These are phyloP conservation scores for Masticophis lateralis DNA, from an alignment of 2,797 vertebrate species.

Conservation along the genomic window DNA sequence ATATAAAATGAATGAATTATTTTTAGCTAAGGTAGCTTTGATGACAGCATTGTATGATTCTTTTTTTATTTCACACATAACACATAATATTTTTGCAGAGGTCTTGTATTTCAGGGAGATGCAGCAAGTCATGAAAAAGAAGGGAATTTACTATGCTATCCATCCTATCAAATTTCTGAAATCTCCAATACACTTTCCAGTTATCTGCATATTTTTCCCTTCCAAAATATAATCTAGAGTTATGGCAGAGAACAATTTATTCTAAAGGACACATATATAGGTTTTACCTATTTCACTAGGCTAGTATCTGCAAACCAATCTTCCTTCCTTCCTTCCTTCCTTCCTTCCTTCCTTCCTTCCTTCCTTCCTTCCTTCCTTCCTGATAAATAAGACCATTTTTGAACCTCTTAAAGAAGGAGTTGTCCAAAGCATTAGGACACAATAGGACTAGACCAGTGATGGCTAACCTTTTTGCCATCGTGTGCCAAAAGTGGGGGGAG, in stretches of 20 bases:
- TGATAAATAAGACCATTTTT: not conserved
- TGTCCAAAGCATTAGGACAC: not conserved
- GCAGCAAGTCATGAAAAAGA: not conserved
- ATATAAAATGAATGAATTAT: not conserved
- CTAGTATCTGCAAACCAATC: not conserved
- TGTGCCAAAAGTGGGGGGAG: too few relatives aligned
- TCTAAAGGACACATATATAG: too few relatives aligned
- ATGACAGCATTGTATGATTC: not conserved
- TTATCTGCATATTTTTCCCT: not conserved
- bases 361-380: not conserved
- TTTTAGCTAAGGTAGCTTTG: not conserved
- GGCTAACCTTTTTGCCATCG: too few relatives aligned
- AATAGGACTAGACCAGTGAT: not conserved
- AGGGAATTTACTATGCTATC: not conserved
- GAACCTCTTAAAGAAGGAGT: not conserved
- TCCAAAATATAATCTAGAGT: not conserved
- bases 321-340: not conserved
- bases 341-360: not conserved
- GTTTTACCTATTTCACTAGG: not conserved
- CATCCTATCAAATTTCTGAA: not conserved
- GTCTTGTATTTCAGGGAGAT: not conserved
- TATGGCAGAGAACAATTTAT: not conserved
- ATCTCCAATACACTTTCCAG: not conserved
- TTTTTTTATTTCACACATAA: not conserved
- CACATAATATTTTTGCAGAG: not conserved